These are phyloP conservation scores for Darevskia mixta DNA, from an alignment of 2,797 vertebrate genomes.

Conservation along the genomic window DNA sequence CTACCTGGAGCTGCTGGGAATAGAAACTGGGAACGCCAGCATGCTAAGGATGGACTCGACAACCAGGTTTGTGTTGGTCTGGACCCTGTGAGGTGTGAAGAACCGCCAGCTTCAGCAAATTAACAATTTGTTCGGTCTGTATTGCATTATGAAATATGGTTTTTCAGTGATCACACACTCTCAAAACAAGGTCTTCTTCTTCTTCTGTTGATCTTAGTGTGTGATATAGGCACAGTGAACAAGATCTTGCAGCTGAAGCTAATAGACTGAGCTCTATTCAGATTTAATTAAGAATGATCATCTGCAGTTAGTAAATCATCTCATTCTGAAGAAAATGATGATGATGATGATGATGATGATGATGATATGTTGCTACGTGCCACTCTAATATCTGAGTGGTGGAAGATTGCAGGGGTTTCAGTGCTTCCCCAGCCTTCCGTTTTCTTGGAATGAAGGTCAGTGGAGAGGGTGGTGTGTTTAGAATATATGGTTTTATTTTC, in stretches of 20 bases:
- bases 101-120: too few species aligned
- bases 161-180: too few species aligned
- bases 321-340: neutral
- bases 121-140: neutral
- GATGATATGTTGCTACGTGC: neutral
- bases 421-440: too few species aligned
- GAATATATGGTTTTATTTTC: too few species aligned
- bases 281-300: neutral
- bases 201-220: too few species aligned
- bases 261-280: neutral
- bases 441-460: too few species aligned
- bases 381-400: too few species aligned
- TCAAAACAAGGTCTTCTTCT: too few species aligned
- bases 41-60: neutral
- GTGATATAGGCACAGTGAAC: neutral
- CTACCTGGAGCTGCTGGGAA: neutral
- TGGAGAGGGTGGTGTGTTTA: too few species aligned
- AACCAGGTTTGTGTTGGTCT: too few species aligned
- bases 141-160: neutral
- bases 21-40: neutral
- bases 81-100: too few species aligned
- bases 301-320: neutral
- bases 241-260: neutral
- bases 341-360: neutral
- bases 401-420: too few species aligned